These are phyloP conservation scores for Rotaria sp. DNA, from an alignment of 2,888 invertebrate genomes.

Conservation along the genomic window DNA sequence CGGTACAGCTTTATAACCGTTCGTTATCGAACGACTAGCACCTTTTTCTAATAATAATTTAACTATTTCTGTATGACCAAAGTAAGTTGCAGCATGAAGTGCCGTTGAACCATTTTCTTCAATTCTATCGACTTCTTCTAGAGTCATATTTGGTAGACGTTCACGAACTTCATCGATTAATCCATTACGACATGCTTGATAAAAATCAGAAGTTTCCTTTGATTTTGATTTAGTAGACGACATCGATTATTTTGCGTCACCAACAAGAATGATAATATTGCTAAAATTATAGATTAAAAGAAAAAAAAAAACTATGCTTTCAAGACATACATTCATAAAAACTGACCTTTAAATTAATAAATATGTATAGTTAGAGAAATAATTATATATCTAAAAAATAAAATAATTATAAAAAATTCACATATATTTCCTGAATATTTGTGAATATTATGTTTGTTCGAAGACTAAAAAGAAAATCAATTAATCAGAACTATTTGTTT, in stretches of 20 bases:
- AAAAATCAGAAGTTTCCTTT: background rate
- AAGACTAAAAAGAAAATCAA: too few relatives aligned
- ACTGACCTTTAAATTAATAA: too few relatives aligned
- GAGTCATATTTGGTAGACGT: background rate
- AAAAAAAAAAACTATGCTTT: too few relatives aligned
- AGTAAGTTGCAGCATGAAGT: background rate
- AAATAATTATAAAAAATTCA: too few relatives aligned
- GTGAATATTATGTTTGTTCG: too few relatives aligned
- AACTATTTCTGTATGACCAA: slow-evolving; percentile 16
- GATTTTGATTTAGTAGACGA: background rate
- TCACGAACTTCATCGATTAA: background rate
- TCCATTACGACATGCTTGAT: slow-evolving; percentile 2
- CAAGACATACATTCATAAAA: too few relatives aligned
- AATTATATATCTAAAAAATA: too few relatives aligned
- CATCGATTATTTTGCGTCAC: too few relatives aligned
- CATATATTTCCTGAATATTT: too few relatives aligned
- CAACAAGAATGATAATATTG: too few relatives aligned
- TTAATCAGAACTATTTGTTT: background rate
- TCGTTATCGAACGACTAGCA: background rate
- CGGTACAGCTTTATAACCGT: background rate
- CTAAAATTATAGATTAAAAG: background rate
- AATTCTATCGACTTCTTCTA: background rate
- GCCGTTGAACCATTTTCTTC: background rate
- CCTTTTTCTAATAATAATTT: slow-evolving; percentile 1
- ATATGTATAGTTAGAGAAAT: too few relatives aligned